These are phyloP conservation scores for Sphaerophoria rueppellii DNA, from an alignment of 2,888 invertebrate species.

Conservation along the genomic window DNA sequence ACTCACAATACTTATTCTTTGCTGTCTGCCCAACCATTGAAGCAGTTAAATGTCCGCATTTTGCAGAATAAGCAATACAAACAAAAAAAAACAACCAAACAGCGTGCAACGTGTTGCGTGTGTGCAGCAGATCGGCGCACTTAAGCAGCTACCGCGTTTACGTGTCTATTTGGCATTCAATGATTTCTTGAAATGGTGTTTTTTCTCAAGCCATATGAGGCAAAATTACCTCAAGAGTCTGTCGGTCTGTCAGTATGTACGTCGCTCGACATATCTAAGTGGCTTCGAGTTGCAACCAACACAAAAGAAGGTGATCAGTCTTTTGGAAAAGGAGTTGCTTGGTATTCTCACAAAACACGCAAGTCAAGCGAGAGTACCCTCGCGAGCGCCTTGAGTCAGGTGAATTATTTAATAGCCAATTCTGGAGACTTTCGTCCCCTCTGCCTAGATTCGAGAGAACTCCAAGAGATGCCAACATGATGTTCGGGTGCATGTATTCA, in stretches of 20 bases:
- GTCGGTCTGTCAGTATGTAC: slow-evolving; percentile 13
- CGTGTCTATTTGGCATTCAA: slow-evolving; percentile 73
- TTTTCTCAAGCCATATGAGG: slow-evolving; percentile 60
- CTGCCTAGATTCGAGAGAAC: slow-evolving; percentile 15
- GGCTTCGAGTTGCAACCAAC: slow-evolving; percentile 3
- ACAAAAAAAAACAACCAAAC: too few relatives aligned
- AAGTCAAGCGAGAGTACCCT: slow-evolving; percentile 53
- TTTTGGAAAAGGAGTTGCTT: slow-evolving; percentile 43
- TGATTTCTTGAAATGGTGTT: slow-evolving; percentile 31
- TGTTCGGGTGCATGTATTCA: slow-evolving; percentile 53
- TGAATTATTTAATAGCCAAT: slow-evolving; percentile 73
- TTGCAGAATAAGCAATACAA: slow-evolving; percentile 64
- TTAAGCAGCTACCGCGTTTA: slow-evolving; percentile 71
- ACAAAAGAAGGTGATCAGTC: slow-evolving; percentile 54
- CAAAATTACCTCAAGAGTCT: slow-evolving; percentile 61
- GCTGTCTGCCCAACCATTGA: slow-evolving; percentile 23
- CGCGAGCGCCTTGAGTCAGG: slow-evolving; percentile 66
- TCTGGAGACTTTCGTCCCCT: slow-evolving; percentile 42
- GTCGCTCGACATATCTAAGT: neutral
- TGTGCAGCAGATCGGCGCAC: slow-evolving; percentile 71
- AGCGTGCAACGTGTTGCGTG: slow-evolving; percentile 59
- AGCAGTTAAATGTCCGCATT: slow-evolving; percentile 69
- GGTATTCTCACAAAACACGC: slow-evolving; percentile 68
- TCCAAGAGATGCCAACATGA: slow-evolving; percentile 62
- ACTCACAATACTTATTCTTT: neutral